These are phyloP conservation scores for Rhinoptilus africanus DNA, from an alignment of 2,113 vertebrate species.

Conservation along the genomic window DNA sequence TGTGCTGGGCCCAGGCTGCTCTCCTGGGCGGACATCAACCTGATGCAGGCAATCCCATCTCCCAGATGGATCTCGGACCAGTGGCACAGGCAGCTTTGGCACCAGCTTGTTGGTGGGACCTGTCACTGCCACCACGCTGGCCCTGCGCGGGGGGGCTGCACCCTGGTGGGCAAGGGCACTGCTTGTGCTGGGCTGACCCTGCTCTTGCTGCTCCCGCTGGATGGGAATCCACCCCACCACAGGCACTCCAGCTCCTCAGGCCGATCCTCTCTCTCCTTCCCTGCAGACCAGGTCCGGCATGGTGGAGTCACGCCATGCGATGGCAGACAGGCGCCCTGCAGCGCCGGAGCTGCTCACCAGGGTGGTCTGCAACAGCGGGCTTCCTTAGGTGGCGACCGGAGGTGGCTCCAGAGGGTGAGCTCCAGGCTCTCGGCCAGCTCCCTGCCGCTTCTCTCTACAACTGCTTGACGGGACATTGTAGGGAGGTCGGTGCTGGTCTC, in stretches of 20 bases:
- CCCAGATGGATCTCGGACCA: neutral
- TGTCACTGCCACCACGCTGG: fast-evolving
- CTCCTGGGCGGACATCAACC: neutral
- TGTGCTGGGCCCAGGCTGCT: neutral
- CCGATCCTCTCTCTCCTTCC: neutral
- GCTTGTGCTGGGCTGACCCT: fast-evolving
- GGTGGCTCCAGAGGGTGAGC: neutral
- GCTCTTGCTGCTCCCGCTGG: neutral
- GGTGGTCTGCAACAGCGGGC: neutral
- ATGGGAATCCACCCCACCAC: neutral
- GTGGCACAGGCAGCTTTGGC: neutral
- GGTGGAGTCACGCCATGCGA: fast-evolving
- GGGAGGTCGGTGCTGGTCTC: too few relatives aligned
- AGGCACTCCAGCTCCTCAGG: neutral
- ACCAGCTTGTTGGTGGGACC: neutral
- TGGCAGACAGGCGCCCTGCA: neutral
- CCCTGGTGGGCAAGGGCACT: fast-evolving
- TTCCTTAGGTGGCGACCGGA: neutral
- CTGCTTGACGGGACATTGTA: too few relatives aligned
- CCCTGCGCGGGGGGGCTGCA: fast-evolving
- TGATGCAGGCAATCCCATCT: neutral
- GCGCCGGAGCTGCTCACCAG: fast-evolving
- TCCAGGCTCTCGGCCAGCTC: neutral
- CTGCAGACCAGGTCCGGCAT: fast-evolving
- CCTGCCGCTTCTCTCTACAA: neutral